Base-by-base conservation (phyloP, 2,888 invertebrate genomes). In the Caenorhabditis sp. region DNA sequence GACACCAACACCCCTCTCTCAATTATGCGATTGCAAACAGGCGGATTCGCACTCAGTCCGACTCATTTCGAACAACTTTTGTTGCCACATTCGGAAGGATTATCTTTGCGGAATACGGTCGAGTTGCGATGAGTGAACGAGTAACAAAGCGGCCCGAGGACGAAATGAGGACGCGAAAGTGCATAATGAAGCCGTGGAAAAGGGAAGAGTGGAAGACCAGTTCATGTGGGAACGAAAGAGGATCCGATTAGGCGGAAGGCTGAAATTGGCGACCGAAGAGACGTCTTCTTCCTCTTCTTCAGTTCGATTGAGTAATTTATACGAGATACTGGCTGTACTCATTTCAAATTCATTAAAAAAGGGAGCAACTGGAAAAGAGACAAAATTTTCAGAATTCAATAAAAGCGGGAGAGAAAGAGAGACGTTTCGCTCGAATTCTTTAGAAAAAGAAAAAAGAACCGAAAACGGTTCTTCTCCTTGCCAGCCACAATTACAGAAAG, bases 261-360 rank as follows among this genome's bases (percentile, higher is more conserved):
- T 41, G 41, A 41, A 41, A 41, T 8, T 41, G 9, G 41, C 8
- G 20, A 7, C 15, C 15, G 41, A 46, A 20, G 15, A 32, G 20
- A 32, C 1, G 15, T n/a, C n/a, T n/a, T n/a, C n/a, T n/a, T n/a
- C n/a, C n/a, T n/a, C n/a, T n/a, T n/a, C n/a, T n/a, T n/a, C 7
- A 52, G 9, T 20, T 11, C 7, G 15, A 13, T 43, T 22, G 39
- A 63, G 41, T 52, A 63, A 63, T 63, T 63, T 63, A 20, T 39
- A 52, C 17, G 37, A 27, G 20, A 7, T 13, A 9, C 39, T 26
- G 7, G 3, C 22, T 8, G 1, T 13, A 27, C 58, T 66, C 56
- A 66, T 66, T 66, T 27, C n/a, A n/a, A 58, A 66, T 66, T 66
- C 66, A 66, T 48, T 46, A 48, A 66, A 66, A 65, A 66, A 37